These are phyloP conservation scores for Theretra japonica DNA, from an alignment of 2,888 invertebrate species.

Conservation along the genomic window DNA sequence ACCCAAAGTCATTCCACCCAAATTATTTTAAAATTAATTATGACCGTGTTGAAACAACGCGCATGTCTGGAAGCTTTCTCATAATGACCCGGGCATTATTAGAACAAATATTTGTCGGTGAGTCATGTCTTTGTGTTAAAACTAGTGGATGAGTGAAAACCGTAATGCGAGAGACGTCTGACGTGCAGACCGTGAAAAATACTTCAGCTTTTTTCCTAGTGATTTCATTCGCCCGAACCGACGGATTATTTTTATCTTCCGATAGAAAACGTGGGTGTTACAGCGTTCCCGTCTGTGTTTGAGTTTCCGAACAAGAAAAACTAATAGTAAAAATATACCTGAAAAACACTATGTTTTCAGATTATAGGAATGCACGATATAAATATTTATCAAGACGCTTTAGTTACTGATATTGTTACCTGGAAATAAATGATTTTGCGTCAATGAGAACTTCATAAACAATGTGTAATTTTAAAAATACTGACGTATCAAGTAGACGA, in stretches of 20 bases:
- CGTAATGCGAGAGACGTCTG: slow-evolving; percentile 47
- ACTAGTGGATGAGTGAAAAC: slow-evolving; percentile 45
- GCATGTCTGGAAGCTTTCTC: background rate
- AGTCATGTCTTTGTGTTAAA: slow-evolving; percentile 73
- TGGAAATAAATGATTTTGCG: slow-evolving; percentile 23
- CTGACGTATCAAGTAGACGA: too few relatives aligned
- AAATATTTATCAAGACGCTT: slow-evolving; percentile 19
- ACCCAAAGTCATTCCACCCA: background rate
- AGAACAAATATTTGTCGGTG: slow-evolving; percentile 58
- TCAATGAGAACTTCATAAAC: slow-evolving; percentile 5
- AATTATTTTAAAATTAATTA: background rate
- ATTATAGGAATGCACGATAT: slow-evolving; percentile 21
- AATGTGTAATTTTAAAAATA: too few relatives aligned
- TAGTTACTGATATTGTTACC: slow-evolving; percentile 22
- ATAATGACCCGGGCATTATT: background rate
- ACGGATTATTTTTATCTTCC: slow-evolving; percentile 53
- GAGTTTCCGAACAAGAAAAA: slow-evolving; percentile 44
- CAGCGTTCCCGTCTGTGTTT: slow-evolving; percentile 46
- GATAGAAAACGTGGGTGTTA: slow-evolving; percentile 52
- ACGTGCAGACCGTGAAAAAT: slow-evolving; percentile 50
- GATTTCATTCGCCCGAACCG: slow-evolving; percentile 49
- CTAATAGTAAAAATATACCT: slow-evolving; percentile 42
- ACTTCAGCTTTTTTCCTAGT: slow-evolving; percentile 45
- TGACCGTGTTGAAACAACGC: background rate
- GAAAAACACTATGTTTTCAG: slow-evolving; percentile 25